Evolutionary conservation across 2,113 vertebrate genomes (phyloP).

Genomic region (Canis aureus): DNA sequence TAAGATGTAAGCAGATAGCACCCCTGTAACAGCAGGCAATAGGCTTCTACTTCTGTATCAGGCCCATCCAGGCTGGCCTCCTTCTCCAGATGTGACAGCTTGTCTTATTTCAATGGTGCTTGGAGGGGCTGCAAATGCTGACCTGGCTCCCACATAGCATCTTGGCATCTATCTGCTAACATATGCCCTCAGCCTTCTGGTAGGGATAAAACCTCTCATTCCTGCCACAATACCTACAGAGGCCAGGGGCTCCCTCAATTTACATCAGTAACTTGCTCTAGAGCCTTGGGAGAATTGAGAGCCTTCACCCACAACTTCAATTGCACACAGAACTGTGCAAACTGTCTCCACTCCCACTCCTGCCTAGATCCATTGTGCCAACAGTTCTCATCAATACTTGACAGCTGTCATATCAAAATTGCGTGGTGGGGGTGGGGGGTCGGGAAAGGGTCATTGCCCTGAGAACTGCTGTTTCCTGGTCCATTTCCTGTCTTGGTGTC

Average conservation of each 20-base stretch:
- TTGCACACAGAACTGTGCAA: background rate
- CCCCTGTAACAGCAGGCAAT: background rate
- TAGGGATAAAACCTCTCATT: background rate
- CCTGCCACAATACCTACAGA: background rate
- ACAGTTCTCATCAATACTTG: background rate
- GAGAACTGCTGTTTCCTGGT: background rate
- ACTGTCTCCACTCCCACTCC: background rate
- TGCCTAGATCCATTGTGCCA: background rate
- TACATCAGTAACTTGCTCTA: background rate
- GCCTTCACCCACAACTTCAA: background rate
- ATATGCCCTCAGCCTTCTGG: background rate
- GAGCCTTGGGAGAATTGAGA: background rate
- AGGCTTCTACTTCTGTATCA: background rate
- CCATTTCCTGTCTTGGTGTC: background rate
- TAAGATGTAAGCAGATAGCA: background rate
- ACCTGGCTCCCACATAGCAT: background rate
- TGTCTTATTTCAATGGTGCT: background rate
- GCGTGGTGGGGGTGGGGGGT: background rate
- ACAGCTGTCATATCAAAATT: background rate
- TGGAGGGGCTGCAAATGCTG: background rate
- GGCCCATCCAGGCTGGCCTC: background rate
- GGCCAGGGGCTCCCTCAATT: background rate
- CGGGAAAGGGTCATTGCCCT: background rate
- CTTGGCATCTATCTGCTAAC: background rate
- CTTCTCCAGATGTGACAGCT: background rate